Conservation (phyloP, 2,797 vertebrate genomes). For the Alauda arvensis region DNA sequence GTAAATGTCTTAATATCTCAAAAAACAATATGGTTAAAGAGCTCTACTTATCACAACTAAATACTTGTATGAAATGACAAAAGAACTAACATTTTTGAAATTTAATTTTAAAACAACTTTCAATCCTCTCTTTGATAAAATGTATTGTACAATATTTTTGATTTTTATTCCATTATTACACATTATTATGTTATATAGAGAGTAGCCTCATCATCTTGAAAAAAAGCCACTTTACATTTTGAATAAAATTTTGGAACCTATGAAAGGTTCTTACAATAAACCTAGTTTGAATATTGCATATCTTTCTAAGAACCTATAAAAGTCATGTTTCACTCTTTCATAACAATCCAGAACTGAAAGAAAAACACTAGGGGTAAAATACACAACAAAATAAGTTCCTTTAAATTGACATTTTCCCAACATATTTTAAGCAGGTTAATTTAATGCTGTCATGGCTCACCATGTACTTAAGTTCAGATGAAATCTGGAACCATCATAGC, state of each 20-base stretch:
- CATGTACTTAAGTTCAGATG: neutral
- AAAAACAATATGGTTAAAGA: neutral
- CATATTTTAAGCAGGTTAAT: slow-evolving; percentile 6
- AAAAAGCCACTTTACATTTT: neutral
- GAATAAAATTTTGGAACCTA: neutral
- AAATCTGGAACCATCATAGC: neutral
- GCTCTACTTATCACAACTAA: neutral
- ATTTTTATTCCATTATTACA: neutral
- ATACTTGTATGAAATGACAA: neutral
- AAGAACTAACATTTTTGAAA: neutral
- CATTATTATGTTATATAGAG: rapidly evolving
- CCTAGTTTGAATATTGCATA: neutral
- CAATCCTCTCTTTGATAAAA: neutral
- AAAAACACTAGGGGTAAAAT: neutral
- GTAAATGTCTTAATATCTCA: neutral
- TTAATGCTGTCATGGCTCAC: neutral
- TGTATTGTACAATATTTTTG: neutral
- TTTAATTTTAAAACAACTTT: neutral
- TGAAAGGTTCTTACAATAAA: neutral
- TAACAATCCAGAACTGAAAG: neutral
- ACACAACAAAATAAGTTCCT: neutral
- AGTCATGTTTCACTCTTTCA: neutral
- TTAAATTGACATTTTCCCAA: neutral
- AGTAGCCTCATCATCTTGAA: neutral
- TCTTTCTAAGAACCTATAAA: neutral